phyloP scores from a whole-genome alignment of 2,113 vertebrate species.

The Erythrocebus patas region DNA sequence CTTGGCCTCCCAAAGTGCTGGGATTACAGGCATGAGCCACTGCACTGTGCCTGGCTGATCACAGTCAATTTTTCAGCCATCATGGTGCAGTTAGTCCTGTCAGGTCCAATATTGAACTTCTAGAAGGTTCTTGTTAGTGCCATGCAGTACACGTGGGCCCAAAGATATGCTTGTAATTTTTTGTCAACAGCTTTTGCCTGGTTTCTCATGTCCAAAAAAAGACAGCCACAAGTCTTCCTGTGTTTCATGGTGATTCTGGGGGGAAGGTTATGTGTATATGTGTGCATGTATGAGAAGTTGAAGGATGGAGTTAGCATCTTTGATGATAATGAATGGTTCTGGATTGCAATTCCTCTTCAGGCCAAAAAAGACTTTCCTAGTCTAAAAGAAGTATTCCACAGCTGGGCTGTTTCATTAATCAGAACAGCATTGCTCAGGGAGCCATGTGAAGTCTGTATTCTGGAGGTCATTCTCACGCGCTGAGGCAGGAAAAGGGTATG shows the following conservation, averaged over 20 bases:
- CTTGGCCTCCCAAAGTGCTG: no score
- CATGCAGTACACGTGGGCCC: not conserved
- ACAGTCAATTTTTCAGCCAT: not conserved
- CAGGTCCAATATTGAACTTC: not conserved
- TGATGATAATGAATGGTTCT: not conserved
- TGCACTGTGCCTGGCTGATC: not conserved
- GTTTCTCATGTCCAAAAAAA: not conserved
- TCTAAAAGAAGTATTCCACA: not conserved
- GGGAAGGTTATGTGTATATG: accelerated
- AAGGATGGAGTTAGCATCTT: not conserved
- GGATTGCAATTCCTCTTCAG: not conserved
- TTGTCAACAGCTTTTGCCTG: not conserved
- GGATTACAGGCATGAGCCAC: no score
- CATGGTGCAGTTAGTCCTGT: not conserved
- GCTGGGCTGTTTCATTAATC: not conserved
- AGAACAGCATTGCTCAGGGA: not conserved
- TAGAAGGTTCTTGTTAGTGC: not conserved
- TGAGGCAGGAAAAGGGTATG: not conserved
- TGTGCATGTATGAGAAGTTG: not conserved
- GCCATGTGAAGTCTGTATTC: not conserved
- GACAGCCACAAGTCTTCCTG: not conserved
- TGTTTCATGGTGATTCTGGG: not conserved
- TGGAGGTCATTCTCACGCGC: not conserved
- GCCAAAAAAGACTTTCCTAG: not conserved
- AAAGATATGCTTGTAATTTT: not conserved